phyloP scores from a whole-genome alignment of 2,113 vertebrate genomes.

The Turnix velox region DNA sequence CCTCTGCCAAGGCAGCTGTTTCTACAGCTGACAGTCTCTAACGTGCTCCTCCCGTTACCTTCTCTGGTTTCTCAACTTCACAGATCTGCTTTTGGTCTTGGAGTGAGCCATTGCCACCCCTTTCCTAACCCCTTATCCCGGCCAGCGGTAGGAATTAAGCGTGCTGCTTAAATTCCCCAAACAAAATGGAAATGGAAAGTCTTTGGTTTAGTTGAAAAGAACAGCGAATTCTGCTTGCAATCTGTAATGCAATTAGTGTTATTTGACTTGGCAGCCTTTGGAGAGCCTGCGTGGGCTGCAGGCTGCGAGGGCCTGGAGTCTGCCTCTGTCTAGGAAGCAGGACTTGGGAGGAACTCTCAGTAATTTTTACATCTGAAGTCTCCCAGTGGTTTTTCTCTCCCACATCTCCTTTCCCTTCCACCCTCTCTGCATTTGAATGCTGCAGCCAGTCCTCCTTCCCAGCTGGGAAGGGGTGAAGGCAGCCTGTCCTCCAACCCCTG shows the following conservation, averaged over 20 bases:
- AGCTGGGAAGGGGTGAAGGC: neutral
- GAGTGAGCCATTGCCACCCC: neutral
- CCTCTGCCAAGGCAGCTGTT: neutral
- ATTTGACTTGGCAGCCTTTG: slow-evolving; percentile 74
- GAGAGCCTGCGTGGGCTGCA: slow-evolving; percentile 70
- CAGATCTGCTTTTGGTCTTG: slow-evolving; percentile 53
- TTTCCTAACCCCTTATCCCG: slow-evolving; percentile 41
- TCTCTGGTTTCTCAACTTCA: slow-evolving; percentile 62
- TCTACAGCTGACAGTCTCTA: neutral
- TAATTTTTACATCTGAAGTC: slow-evolving; percentile 18
- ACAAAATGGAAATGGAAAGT: slow-evolving; percentile 68
- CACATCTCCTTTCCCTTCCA: neutral
- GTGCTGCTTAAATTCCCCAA: neutral
- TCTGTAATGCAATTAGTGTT: slow-evolving; percentile 79
- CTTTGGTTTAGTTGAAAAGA: slow-evolving; percentile 74
- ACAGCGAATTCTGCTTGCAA: slow-evolving; percentile 75
- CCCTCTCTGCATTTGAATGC: neutral
- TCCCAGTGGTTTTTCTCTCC: neutral
- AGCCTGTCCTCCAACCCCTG: neutral
- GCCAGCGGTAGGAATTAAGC: neutral
- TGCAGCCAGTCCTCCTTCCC: neutral
- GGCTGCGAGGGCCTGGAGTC: slow-evolving; percentile 24
- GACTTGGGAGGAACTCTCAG: slow-evolving; percentile 29
- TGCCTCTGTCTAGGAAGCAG: slow-evolving; percentile 5
- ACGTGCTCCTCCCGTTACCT: slow-evolving; percentile 21